These are phyloP conservation scores for Rhincodon typus DNA, from an alignment of 2,797 vertebrate species.

Conservation along the genomic window DNA sequence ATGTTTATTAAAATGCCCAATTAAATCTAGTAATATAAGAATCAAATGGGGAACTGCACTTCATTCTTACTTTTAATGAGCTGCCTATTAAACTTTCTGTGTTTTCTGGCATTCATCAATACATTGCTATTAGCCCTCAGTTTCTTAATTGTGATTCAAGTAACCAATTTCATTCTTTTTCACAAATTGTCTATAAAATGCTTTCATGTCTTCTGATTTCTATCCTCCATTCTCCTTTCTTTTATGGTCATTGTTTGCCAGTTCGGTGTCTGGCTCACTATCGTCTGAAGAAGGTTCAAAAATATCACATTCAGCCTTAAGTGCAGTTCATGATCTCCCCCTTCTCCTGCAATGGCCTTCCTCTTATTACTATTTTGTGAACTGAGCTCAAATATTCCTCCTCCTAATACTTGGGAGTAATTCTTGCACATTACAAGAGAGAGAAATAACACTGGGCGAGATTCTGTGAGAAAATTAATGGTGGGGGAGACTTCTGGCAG, in stretches of 20 bases:
- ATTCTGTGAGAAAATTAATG: conserved; percentile 1
- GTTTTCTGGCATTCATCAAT: not conserved
- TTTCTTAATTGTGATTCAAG: conserved; percentile 31
- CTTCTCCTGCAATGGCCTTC: no score
- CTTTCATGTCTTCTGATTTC: not conserved
- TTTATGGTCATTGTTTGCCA: not conserved
- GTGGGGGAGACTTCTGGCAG: not conserved
- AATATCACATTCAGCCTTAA: no score
- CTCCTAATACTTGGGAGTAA: not conserved
- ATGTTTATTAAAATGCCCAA: not conserved
- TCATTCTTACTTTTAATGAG: not conserved
- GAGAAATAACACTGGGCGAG: not conserved
- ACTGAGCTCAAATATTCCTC: not conserved
- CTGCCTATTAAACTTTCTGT: not conserved
- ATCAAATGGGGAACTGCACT: not conserved
- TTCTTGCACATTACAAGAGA: not conserved
- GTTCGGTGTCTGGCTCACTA: not conserved
- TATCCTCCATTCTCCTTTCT: not conserved
- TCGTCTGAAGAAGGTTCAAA: no score
- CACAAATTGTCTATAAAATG: not conserved
- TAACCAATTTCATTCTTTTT: not conserved
- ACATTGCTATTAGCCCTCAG: not conserved
- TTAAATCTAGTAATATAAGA: not conserved
- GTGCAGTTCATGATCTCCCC: not conserved
- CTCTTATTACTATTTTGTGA: not conserved